A percentile compares a stretch with the other conserved stretches of the same genome.
Evolutionary conservation across 2,888 invertebrate genomes (phyloP).

Genomic region (Agrilus cyanescens): DNA sequence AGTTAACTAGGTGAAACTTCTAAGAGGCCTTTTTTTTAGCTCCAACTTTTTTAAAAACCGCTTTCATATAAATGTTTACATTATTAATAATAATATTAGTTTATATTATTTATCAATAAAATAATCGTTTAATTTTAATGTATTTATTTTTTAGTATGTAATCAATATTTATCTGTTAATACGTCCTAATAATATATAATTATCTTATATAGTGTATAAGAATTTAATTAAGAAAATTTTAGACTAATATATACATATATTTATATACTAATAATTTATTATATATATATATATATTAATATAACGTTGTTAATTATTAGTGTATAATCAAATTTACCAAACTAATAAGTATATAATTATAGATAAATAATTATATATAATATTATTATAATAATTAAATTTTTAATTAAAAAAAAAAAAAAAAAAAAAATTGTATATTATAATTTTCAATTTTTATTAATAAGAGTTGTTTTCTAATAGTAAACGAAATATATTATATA

Average conservation of each 20-base stretch:
- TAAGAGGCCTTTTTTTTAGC: too few relatives aligned
- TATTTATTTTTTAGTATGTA: constrained; percentile 10
- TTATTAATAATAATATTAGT: background rate
- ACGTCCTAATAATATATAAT: constrained; percentile 7
- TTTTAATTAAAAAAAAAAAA: constrained; percentile 8
- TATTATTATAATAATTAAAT: constrained; percentile 5
- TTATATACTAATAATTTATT: constrained; percentile 29
- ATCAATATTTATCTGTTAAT: constrained; percentile 10
- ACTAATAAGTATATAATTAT: constrained; percentile 6
- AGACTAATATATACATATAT: constrained; percentile 22
- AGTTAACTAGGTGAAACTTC: too few relatives aligned
- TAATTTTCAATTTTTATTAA: constrained; percentile 2
- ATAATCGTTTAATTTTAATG: constrained; percentile 5
- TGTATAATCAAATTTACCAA: constrained; percentile 1
- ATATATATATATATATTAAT: constrained; percentile 30
- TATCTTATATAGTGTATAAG: constrained; percentile 20
- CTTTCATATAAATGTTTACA: background rate
- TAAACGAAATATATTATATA: too few relatives aligned
- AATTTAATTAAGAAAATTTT: constrained; percentile 17
- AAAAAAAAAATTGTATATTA: constrained; percentile 5
- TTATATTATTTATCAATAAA: constrained; percentile 7
- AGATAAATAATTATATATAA: constrained; percentile 9
- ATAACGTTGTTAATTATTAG: constrained; percentile 4
- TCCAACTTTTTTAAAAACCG: too few relatives aligned
- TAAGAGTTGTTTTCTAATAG: too few relatives aligned